These are phyloP conservation scores for Calameuta idolon DNA, from an alignment of 2,888 invertebrate species.

Conservation along the genomic window DNA sequence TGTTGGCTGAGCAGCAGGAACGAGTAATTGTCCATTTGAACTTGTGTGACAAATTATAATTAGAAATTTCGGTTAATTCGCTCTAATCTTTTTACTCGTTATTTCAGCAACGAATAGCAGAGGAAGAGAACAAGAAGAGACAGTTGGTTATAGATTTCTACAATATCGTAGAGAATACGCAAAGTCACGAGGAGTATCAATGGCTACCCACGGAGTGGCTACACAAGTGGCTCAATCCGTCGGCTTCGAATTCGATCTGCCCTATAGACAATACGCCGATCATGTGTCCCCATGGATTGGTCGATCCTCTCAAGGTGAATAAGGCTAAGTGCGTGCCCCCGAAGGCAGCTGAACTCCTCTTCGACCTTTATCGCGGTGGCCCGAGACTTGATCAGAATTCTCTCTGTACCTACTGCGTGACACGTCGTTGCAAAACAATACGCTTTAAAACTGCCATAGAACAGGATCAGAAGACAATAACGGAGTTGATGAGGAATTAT, in stretches of 20 bases:
- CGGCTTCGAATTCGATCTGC: constrained; percentile 51
- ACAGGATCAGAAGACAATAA: constrained; percentile 69
- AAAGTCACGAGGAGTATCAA: constrained; percentile 58
- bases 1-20: constrained; percentile 58
- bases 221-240: constrained; percentile 67
- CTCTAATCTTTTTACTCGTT: constrained; percentile 5
- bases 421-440: constrained; percentile 66
- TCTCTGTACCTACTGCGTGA: constrained; percentile 68
- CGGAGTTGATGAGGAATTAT: constrained; percentile 61
- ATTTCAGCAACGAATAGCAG: constrained; percentile 45
- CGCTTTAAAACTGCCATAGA: constrained; percentile 67
- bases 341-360: constrained; percentile 64
- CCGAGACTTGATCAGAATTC: constrained; percentile 64
- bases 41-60: constrained; percentile 5
- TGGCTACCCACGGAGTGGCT: constrained; percentile 71
- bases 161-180: constrained; percentile 45
- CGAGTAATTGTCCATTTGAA: constrained; percentile 44
- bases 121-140: constrained; percentile 59
- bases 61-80: neutral
- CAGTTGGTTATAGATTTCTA: constrained; percentile 60
- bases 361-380: constrained; percentile 66
- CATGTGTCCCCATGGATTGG: constrained; percentile 67
- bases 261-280: constrained; percentile 67
- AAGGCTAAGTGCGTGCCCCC: constrained; percentile 67
- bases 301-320: constrained; percentile 67